Evolutionary conservation across 2,797 vertebrate genomes (phyloP).

Genomic region (Dicrostonyx torquatus): DNA sequence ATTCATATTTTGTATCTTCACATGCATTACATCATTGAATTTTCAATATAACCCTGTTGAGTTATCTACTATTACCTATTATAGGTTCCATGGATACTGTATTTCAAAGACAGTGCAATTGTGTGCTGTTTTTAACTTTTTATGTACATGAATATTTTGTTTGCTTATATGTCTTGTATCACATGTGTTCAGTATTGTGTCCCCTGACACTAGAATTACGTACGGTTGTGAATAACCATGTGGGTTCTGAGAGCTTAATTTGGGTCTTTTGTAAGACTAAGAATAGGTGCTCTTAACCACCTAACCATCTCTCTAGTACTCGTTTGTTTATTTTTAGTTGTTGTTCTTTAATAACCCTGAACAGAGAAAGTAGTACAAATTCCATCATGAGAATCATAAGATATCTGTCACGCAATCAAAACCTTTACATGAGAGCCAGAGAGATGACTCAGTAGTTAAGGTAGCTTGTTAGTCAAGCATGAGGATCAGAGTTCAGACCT

Average conservation of each 20-base stretch:
- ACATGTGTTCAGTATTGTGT: background rate
- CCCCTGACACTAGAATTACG: background rate
- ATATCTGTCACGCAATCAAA: background rate
- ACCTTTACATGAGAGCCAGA: background rate
- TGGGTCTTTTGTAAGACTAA: background rate
- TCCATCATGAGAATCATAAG: background rate
- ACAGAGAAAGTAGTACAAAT: background rate
- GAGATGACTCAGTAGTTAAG: background rate
- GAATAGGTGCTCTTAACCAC: background rate
- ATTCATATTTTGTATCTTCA: background rate
- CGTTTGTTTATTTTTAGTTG: background rate
- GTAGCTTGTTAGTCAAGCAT: background rate
- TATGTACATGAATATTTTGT: background rate
- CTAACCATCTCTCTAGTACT: background rate
- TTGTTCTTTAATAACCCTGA: background rate
- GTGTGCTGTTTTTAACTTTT: background rate
- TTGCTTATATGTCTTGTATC: background rate
- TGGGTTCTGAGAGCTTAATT: background rate
- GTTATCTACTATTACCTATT: background rate
- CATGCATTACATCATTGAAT: background rate
- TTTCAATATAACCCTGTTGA: background rate
- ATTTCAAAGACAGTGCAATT: background rate
- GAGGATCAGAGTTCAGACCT: background rate
- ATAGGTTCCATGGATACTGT: background rate
- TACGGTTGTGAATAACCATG: background rate